Evolutionary conservation across 2,113 vertebrate genomes (phyloP).

Genomic region (Gobio gobio): DNA sequence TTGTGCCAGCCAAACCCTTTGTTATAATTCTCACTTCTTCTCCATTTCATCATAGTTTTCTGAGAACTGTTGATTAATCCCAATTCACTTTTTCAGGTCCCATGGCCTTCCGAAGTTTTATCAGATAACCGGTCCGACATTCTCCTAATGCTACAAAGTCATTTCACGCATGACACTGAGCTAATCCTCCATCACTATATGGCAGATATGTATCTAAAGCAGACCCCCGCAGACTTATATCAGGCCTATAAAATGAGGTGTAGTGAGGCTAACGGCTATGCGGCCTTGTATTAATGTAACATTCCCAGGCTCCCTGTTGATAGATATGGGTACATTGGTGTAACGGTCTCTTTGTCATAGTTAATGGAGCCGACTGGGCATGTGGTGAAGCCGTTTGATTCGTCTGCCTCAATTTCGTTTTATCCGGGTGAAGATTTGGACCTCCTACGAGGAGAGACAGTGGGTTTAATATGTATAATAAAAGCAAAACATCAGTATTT

Average conservation of each 20-base stretch:
- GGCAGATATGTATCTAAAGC: conserved; percentile 9
- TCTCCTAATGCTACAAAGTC: conserved; percentile 57
- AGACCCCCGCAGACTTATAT: conserved; percentile 57
- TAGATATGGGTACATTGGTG: conserved; percentile 72
- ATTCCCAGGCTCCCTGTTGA: conserved; percentile 62
- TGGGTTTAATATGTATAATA: conserved; percentile 19
- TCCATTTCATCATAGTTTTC: conserved; percentile 16
- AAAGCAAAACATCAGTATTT: conserved; percentile 21
- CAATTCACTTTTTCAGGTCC: conserved; percentile 30
- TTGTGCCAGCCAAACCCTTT: neutral
- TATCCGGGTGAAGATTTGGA: conserved; percentile 17
- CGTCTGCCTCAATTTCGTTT: conserved; percentile 40
- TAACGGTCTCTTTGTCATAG: conserved; percentile 62
- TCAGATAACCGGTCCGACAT: conserved; percentile 27
- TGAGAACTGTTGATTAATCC: conserved; percentile 31
- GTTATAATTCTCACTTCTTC: neutral
- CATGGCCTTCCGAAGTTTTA: conserved; percentile 38
- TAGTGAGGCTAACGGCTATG: conserved; percentile 62
- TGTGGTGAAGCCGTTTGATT: conserved; percentile 49
- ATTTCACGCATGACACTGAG: conserved; percentile 68
- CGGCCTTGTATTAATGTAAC: conserved; percentile 43
- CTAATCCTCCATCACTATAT: conserved; percentile 30
- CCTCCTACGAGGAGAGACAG: conserved; percentile 13
- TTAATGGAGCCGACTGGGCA: conserved; percentile 63
- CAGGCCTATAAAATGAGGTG: conserved; percentile 70